phyloP scores from a whole-genome alignment of 2,888 invertebrate genomes.

The Hydriomena furcata region DNA sequence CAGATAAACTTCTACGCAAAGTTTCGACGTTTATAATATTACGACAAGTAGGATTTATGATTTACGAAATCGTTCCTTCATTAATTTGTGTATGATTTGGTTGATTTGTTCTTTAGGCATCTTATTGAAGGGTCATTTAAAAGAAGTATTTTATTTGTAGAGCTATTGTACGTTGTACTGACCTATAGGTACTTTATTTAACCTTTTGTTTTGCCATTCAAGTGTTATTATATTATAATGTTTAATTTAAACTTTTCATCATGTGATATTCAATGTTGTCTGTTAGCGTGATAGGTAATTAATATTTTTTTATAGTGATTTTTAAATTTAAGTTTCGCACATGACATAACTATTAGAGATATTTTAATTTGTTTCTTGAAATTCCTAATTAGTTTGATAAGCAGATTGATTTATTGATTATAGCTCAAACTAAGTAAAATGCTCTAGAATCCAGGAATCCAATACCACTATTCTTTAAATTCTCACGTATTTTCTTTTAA shows the following conservation, averaged over 20 bases:
- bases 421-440: background rate
- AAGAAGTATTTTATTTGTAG: conserved; percentile 52
- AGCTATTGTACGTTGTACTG: conserved; percentile 34
- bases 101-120: conserved; percentile 51
- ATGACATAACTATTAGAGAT: conserved; percentile 64
- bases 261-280: conserved; percentile 83
- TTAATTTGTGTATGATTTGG: background rate
- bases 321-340: conserved; percentile 67
- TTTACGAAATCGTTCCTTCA: background rate
- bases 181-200: conserved; percentile 47
- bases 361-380: conserved; percentile 63
- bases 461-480: too few relatives aligned
- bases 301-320: conserved; percentile 54
- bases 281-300: conserved; percentile 75
- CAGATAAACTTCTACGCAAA: background rate
- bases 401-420: background rate
- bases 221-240: conserved; percentile 57
- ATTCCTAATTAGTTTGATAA: conserved; percentile 45
- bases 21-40: background rate
- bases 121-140: conserved; percentile 31
- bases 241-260: conserved; percentile 73
- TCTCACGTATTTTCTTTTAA: too few relatives aligned
- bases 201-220: conserved; percentile 62
- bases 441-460: too few relatives aligned
- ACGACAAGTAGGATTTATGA: background rate